A percentile compares a stretch with the other conserved stretches of the same genome.
Evolutionary conservation across 2,113 vertebrate genomes (phyloP).

Genomic region (Epinephelus moara): DNA sequence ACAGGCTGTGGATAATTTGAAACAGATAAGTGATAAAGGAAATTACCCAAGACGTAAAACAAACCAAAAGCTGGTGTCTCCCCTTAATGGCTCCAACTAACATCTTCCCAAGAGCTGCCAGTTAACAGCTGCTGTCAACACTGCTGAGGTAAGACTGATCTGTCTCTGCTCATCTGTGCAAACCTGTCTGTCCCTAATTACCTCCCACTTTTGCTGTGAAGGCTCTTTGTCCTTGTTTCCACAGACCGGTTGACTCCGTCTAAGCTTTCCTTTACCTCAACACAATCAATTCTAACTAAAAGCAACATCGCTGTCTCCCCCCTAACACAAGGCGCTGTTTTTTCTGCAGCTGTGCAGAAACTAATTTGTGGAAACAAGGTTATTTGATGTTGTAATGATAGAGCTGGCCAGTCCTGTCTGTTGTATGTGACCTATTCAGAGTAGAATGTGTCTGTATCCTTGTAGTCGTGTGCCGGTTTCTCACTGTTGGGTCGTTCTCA

Average conservation of each 20-base stretch:
- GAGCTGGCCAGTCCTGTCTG: constrained; percentile 51
- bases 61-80: constrained; percentile 34
- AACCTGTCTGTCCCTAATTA: constrained; percentile 53
- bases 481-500: constrained; percentile 37
- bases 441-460: constrained; percentile 59
- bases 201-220: constrained; percentile 42
- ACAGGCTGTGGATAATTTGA: background rate
- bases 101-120: constrained; percentile 71
- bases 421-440: constrained; percentile 58
- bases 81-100: constrained; percentile 75
- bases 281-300: constrained; percentile 25
- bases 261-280: constrained; percentile 41
- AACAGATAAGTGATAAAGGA: background rate
- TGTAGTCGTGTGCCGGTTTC: constrained; percentile 53
- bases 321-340: constrained; percentile 21
- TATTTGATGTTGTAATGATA: constrained; percentile 66
- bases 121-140: constrained; percentile 73
- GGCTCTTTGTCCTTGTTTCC: constrained; percentile 80
- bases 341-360: constrained; percentile 33
- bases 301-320: constrained; percentile 19
- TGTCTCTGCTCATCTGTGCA: constrained; percentile 69
- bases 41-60: background rate
- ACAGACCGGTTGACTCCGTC: constrained; percentile 56
- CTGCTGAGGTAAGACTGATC: constrained; percentile 79
- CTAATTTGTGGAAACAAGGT: constrained; percentile 82